Conservation (phyloP, 2,797 vertebrate species). For the Anguilla anguilla region DNA sequence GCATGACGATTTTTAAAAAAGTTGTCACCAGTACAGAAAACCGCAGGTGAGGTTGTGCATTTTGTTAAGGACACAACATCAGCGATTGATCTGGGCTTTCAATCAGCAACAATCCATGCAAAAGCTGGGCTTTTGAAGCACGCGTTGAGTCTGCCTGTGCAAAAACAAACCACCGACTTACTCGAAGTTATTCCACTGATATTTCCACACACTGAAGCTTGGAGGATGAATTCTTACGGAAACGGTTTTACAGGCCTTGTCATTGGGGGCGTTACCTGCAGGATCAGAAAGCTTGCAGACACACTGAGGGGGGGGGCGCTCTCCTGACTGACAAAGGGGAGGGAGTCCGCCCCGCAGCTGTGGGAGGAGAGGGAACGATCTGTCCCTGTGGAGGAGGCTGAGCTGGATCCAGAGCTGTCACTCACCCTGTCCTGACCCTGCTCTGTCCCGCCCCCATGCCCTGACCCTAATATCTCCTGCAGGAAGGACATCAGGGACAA, state of each 20-base stretch:
- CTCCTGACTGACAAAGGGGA: slow-evolving; percentile 20
- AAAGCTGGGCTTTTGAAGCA: not conserved
- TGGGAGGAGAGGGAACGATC: slow-evolving; percentile 44
- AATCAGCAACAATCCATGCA: not conserved
- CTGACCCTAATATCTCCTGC: slow-evolving; percentile 34
- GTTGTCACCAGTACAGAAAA: too few species aligned
- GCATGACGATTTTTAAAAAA: too few species aligned
- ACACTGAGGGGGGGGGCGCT: slow-evolving; percentile 23
- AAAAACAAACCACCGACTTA: not conserved
- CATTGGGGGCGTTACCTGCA: not conserved
- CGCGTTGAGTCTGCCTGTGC: not conserved
- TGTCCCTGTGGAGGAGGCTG: slow-evolving; percentile 51
- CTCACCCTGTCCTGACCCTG: slow-evolving; percentile 42
- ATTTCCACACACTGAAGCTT: not conserved
- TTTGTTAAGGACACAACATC: not conserved
- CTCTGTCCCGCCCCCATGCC: not conserved
- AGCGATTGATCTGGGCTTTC: not conserved
- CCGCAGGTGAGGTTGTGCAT: too few species aligned
- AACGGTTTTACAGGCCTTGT: not conserved
- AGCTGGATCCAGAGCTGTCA: slow-evolving; percentile 47
- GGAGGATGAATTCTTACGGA: not conserved
- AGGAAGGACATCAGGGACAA: slow-evolving; percentile 16
- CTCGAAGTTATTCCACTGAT: not conserved
- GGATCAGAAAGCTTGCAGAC: slow-evolving; percentile 35
- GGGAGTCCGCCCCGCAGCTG: slow-evolving; percentile 46